Evolutionary conservation across 35 echinoderm and acorn worm genomes (phyloP), one percentile per base, ranked within the genome.

Genomic region (Stichopus chloronotus): DNA sequence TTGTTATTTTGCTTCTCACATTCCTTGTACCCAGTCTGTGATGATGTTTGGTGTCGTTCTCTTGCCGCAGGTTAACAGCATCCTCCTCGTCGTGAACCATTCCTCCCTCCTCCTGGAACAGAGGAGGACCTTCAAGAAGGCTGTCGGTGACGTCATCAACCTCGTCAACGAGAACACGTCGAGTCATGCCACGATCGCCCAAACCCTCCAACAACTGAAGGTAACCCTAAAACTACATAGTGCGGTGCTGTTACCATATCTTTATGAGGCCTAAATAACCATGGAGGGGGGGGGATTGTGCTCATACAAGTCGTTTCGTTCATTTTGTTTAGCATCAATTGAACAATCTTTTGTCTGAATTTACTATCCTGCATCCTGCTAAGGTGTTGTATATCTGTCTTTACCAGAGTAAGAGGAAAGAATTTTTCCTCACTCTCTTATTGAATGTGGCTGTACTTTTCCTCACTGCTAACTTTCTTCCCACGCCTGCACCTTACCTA

Each of bases 71-170:
- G 97, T 99, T 17, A 93, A 99, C 55, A 94, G 93, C 78, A 87
- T 99, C 53, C 87, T 99, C 9, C 63, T 99, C 52, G 97, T 99
- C 14, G 97, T 99, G 7, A 99, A 99, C 72, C 97, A 99, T 87
- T 99, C 95, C 1, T 96, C 97, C 0, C 95, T 96, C 53, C 88
- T 99, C 24, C 90, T 81, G 3, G 90, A 23, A 52, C 97, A 99
- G 90, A 87, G 97, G 10, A 92, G 96, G 53, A 90, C 87, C 23
- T 99, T 99, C 81, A 86, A 95, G 84, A 93, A 91, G 53, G 95
- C 95, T 1, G 94, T 99, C 7, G 94, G 95, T 5, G 91, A 93
- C 23, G 78, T 91, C 13, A 94, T 96, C 24, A 92, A 91, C 4
- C 90, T 99, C 9, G 87, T 94, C 7, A 99, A 92, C 87, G 97